Conservation (phyloP, 2,888 invertebrate species). For the Anthophora plumipes region DNA sequence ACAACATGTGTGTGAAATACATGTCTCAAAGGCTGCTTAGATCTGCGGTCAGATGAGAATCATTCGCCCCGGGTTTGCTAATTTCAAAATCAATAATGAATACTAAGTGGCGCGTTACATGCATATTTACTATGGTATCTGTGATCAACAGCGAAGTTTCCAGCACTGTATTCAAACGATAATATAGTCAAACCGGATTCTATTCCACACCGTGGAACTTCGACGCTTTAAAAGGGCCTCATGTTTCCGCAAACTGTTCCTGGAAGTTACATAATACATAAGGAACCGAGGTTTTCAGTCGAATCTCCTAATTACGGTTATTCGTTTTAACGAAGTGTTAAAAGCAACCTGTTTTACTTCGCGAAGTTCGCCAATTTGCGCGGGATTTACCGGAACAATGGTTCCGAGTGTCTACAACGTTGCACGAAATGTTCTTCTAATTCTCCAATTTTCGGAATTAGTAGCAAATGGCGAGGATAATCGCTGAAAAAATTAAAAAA, state of each 20-base stretch:
- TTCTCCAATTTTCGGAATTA: too few species aligned
- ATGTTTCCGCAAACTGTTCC: too few species aligned
- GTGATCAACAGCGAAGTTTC: not conserved
- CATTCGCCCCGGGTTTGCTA: not conserved
- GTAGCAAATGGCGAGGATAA: too few species aligned
- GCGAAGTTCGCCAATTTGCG: not conserved
- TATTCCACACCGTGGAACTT: not conserved
- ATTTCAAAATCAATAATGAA: conserved; percentile 11
- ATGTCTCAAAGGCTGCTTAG: not conserved
- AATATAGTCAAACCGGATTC: not conserved
- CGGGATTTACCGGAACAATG: not conserved
- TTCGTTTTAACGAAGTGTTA: not conserved
- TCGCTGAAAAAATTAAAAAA: too few species aligned
- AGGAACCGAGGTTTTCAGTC: not conserved
- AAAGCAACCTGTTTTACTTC: not conserved
- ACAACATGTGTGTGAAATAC: not conserved
- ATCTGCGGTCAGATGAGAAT: not conserved
- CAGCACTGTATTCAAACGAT: not conserved
- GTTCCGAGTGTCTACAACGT: too few species aligned
- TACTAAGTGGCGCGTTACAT: not conserved
- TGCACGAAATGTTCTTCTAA: too few species aligned
- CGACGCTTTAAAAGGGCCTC: not conserved
- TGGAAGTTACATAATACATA: not conserved
- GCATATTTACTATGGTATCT: not conserved
- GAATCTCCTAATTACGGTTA: not conserved